phyloP scores from a whole-genome alignment of 2,113 vertebrate species.

The Dolichallabes microphthalmus region DNA sequence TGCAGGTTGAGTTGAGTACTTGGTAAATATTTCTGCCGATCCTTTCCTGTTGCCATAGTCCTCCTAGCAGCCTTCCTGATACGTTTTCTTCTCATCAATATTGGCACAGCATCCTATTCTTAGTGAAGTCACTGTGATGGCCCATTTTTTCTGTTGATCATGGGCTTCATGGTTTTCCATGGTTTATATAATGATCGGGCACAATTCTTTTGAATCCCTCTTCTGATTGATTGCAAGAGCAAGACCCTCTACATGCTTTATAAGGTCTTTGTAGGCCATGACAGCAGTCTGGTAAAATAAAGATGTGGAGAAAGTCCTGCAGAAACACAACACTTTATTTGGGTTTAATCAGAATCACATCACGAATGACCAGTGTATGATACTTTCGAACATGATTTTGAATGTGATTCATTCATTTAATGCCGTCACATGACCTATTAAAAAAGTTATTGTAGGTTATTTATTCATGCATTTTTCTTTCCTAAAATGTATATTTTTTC shows the following conservation, averaged over 20 bases:
- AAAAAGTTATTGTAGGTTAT: not conserved
- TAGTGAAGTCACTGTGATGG: no score
- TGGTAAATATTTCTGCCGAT: not conserved
- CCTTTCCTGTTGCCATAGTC: not conserved
- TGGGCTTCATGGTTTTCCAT: not conserved
- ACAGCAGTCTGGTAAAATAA: not conserved
- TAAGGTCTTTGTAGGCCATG: not conserved
- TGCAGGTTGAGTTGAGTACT: not conserved
- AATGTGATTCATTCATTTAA: no score
- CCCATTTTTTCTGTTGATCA: no score
- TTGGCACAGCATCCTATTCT: no score
- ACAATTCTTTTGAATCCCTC: not conserved
- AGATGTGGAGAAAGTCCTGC: no score
- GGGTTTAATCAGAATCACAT: no score
- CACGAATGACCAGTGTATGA: no score
- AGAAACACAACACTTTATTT: not conserved
- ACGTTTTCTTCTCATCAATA: no score
- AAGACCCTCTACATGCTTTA: not conserved
- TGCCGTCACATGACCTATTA: not conserved
- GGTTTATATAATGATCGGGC: not conserved
- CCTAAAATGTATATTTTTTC: no score
- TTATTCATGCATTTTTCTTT: not conserved
- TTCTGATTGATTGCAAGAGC: not conserved
- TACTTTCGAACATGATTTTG: no score
- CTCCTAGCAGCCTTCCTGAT: no score